phyloP scores from a whole-genome alignment of 2,888 invertebrate genomes.

The Andrena trimmerana region DNA sequence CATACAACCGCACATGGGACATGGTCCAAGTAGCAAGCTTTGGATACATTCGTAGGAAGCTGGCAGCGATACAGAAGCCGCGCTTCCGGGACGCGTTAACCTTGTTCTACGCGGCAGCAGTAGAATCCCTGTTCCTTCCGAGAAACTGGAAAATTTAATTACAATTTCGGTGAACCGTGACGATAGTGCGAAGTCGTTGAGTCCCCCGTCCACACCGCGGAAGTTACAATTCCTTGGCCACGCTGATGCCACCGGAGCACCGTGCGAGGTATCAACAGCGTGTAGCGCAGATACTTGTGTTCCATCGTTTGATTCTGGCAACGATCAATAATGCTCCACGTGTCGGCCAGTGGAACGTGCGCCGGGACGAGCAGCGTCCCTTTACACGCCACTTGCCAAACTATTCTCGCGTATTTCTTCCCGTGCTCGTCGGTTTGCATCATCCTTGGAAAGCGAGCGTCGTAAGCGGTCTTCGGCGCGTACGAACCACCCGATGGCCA shows the following conservation, averaged over 20 bases:
- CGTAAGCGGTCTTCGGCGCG: conserved; percentile 24
- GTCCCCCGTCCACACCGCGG: too few species aligned
- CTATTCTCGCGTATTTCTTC: conserved; percentile 59
- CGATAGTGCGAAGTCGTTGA: too few species aligned
- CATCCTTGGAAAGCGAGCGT: conserved; percentile 60
- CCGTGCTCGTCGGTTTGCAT: conserved; percentile 58
- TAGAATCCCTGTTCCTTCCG: neutral
- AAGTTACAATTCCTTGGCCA: neutral
- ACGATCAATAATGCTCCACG: conserved; percentile 72
- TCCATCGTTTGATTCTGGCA: conserved; percentile 67
- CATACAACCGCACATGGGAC: neutral
- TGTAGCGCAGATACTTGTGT: conserved; percentile 27
- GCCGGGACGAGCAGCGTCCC: conserved; percentile 54
- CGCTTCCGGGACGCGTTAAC: neutral
- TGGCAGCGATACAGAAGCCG: neutral
- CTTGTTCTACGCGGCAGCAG: neutral
- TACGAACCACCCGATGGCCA: neutral
- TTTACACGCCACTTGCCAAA: conserved; percentile 66
- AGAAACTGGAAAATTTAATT: neutral
- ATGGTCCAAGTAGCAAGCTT: neutral
- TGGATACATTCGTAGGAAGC: neutral
- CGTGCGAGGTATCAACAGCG: conserved; percentile 54
- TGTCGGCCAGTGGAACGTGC: conserved; percentile 59
- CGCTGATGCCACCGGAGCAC: neutral
- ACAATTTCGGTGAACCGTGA: too few species aligned